phyloP scores from a whole-genome alignment of 2,113 vertebrate genomes.

The Petrocephalus zakoni region DNA sequence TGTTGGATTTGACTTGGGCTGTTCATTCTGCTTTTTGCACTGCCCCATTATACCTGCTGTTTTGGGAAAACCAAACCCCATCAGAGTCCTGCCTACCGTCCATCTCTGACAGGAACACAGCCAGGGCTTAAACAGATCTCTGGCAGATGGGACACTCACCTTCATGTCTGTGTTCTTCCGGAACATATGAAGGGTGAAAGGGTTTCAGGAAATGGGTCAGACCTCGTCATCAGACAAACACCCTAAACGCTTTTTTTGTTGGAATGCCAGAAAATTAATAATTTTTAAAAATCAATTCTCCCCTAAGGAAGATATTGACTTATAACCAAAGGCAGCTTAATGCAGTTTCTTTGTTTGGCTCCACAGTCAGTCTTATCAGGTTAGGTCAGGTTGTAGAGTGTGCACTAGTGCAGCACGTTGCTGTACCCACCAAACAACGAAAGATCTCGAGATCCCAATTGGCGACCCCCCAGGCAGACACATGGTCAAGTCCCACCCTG shows the following conservation, averaged over 20 bases:
- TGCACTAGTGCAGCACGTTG: too few species aligned
- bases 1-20: background rate
- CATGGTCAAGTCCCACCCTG: too few species aligned
- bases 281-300: slow-evolving; percentile 17
- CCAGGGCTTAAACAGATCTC: background rate
- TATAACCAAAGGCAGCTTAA: slow-evolving; percentile 16
- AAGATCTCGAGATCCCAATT: too few species aligned
- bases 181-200: background rate
- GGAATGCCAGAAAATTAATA: slow-evolving; percentile 12
- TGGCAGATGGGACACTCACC: background rate
- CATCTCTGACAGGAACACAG: background rate
- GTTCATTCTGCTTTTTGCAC: background rate
- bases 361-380: background rate
- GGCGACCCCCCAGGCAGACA: too few species aligned
- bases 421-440: too few species aligned
- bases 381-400: too few species aligned
- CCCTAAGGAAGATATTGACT: background rate
- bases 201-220: background rate
- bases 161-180: background rate
- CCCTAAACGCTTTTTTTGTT: background rate
- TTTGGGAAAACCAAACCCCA: background rate
- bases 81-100: background rate
- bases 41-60: background rate
- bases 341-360: background rate
- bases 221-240: background rate